Evolutionary conservation across 2,113 vertebrate genomes (phyloP).

Genomic region (Sceloporus tristichus): DNA sequence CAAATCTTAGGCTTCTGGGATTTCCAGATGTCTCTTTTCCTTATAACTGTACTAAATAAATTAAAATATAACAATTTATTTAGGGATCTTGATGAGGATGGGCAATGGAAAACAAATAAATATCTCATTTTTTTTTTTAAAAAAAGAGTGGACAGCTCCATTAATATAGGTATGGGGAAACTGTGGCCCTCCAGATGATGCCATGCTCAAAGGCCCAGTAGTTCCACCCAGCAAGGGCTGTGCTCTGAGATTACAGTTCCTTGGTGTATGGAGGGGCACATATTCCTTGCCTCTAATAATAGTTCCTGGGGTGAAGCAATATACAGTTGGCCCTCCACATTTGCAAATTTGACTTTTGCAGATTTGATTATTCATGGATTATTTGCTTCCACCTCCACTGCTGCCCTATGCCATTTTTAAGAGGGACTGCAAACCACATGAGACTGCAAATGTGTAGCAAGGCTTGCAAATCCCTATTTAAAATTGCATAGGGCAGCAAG

Average conservation of each 20-base stretch:
- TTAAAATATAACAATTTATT: not conserved
- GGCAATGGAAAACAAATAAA: not conserved
- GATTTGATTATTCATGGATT: no score
- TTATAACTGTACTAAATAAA: not conserved
- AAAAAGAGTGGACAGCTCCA: not conserved
- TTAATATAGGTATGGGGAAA: not conserved
- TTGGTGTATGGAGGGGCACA: not conserved
- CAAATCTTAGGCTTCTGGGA: not conserved
- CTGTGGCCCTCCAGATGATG: not conserved
- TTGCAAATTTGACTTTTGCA: no score
- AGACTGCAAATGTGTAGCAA: no score
- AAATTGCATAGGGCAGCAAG: no score
- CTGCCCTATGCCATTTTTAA: no score
- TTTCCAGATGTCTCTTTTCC: slow-evolving; percentile 22
- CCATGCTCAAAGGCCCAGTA: not conserved
- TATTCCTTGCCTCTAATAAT: not conserved
- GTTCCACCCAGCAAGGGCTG: not conserved
- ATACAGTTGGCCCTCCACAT: not conserved
- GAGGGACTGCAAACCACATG: no score
- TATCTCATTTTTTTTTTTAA: not conserved
- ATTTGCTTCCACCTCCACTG: no score
- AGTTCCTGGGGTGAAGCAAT: not conserved
- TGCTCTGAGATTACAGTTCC: not conserved
- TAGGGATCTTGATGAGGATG: not conserved
- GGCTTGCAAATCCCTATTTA: no score